Conservation (phyloP, 2,113 vertebrate species). For the Meriones unguiculatus region DNA sequence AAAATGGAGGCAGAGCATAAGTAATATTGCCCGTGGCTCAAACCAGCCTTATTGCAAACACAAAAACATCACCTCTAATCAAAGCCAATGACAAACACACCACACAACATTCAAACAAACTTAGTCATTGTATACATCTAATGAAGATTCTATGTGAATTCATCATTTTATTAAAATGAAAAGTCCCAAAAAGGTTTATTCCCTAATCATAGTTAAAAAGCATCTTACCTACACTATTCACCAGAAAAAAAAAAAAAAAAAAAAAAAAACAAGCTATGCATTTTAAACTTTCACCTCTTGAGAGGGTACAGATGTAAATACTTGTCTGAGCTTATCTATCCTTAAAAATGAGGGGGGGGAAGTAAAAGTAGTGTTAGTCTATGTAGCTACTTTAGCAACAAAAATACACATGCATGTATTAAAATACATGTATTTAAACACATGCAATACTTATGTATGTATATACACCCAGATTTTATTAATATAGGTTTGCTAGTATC, state of each 20-base stretch:
- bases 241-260: not conserved
- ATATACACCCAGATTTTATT: not conserved
- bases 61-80: not conserved
- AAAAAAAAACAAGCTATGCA: not conserved
- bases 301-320: not conserved
- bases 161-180: not conserved
- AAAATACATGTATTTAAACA: too few species aligned
- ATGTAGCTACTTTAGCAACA: not conserved
- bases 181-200: not conserved
- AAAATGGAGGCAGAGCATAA: not conserved
- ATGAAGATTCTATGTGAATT: not conserved
- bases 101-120: not conserved
- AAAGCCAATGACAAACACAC: not conserved
- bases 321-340: not conserved
- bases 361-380: not conserved
- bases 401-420: not conserved
- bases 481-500: not conserved
- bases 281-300: not conserved
- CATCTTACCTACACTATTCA: not conserved
- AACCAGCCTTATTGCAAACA: not conserved
- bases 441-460: not conserved
- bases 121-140: not conserved
- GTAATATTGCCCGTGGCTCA: not conserved
- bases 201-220: not conserved
- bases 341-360: not conserved